Conservation (phyloP, 2,113 vertebrate genomes). For the Picathartes gymnocephalus region DNA sequence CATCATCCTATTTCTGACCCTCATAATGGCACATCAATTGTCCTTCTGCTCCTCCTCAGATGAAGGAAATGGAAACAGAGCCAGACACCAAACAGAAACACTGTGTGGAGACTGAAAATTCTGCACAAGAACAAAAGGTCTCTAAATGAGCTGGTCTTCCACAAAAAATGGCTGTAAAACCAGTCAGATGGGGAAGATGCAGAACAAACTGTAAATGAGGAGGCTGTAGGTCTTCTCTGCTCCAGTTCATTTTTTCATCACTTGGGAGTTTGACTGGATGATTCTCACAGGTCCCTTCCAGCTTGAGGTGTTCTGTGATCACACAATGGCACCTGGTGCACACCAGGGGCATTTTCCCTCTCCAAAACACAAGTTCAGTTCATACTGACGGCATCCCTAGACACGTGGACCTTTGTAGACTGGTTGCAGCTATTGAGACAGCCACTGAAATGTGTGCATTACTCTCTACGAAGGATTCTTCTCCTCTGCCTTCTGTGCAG, state of each 20-base stretch:
- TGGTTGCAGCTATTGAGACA: background rate
- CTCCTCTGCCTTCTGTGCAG: background rate
- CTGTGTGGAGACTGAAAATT: slow-evolving; percentile 62
- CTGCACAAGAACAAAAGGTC: slow-evolving; percentile 67
- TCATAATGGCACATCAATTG: background rate
- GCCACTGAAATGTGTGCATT: background rate
- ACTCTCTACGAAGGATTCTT: background rate
- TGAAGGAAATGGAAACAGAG: slow-evolving; percentile 70
- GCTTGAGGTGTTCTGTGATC: background rate
- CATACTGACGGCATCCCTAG: background rate
- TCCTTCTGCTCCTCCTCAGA: slow-evolving; percentile 23
- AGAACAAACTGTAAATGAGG: slow-evolving; percentile 74
- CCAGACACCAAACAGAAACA: slow-evolving; percentile 71
- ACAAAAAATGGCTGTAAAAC: slow-evolving; percentile 74
- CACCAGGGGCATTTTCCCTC: background rate
- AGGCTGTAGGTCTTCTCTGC: slow-evolving; percentile 2
- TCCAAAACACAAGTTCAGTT: background rate
- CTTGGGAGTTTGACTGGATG: background rate
- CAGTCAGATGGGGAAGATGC: slow-evolving; percentile 72
- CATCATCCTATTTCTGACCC: background rate
- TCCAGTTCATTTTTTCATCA: background rate
- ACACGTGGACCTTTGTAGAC: rapidly evolving
- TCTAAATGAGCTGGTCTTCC: slow-evolving; percentile 72
- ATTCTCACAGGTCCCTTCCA: background rate
- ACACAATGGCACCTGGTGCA: background rate